Percentiles rank a stretch among this genome's conserved stretches.
These are phyloP conservation scores for Pseudomyrmex concolor DNA, from an alignment of 1,140 invertebrate genomes.

Conservation along the genomic window DNA sequence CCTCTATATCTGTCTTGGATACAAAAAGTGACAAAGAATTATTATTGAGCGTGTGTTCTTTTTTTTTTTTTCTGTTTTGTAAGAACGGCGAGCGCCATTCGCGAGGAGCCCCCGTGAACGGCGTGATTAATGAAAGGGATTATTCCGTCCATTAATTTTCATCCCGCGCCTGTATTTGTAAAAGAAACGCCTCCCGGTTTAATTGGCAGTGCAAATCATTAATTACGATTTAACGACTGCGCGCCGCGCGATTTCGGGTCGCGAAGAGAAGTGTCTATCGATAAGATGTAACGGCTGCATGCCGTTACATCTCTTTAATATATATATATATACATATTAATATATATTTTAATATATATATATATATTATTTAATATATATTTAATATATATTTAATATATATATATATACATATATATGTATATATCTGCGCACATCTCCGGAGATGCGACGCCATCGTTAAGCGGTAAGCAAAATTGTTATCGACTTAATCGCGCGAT, in stretches of 20 bases:
- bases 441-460: not conserved
- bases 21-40: conserved; percentile 41
- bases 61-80: not conserved
- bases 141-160: conserved; percentile 57
- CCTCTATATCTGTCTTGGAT: not conserved
- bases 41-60: conserved; percentile 23
- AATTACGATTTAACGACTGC: conserved; percentile 54
- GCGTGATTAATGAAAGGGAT: conserved; percentile 53
- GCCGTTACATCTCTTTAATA: not conserved
- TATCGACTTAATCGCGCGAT: conserved; percentile 66
- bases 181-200: not conserved
- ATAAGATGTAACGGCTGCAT: not conserved
- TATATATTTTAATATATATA: not conserved
- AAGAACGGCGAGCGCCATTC: not conserved
- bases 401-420: too few species aligned
- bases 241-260: not conserved
- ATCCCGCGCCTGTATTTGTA: conserved; percentile 34
- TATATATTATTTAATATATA: not conserved
- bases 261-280: conserved; percentile 16
- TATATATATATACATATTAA: too few species aligned
- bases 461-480: conserved; percentile 62
- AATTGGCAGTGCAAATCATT: conserved; percentile 37
- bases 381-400: not conserved
- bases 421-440: not conserved
- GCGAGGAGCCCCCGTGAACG: conserved; percentile 6